Conservation (phyloP, 2,888 invertebrate species). For the Fabriciana adippe region DNA sequence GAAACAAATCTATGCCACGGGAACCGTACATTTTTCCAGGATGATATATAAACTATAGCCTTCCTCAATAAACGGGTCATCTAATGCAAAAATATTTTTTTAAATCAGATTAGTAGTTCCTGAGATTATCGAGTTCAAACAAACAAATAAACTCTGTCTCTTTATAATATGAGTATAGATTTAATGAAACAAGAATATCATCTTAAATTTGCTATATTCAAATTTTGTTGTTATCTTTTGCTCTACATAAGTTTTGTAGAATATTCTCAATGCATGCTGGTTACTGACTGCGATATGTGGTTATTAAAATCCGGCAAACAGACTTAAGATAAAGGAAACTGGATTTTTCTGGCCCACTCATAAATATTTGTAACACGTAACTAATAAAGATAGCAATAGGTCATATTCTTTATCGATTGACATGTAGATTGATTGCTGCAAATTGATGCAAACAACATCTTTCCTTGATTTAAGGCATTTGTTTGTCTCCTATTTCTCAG, state of each 20-base stretch:
- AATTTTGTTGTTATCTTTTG: too few relatives aligned
- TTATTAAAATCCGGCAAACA: conserved; percentile 23
- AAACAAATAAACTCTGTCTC: too few relatives aligned
- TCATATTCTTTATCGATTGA: conserved; percentile 15
- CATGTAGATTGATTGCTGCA: not conserved
- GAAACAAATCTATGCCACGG: too few relatives aligned
- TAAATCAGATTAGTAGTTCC: too few relatives aligned
- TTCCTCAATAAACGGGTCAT: too few relatives aligned
- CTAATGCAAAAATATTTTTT: too few relatives aligned
- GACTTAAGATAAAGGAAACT: conserved; percentile 37
- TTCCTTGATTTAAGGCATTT: conserved; percentile 4
- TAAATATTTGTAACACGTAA: conserved; percentile 23
- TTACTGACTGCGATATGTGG: not conserved
- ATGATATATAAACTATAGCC: too few relatives aligned
- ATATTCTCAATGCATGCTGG: not conserved
- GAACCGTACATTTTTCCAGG: too few relatives aligned
- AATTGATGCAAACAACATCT: conserved; percentile 4
- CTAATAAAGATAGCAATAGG: conserved; percentile 25
- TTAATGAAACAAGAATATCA: too few relatives aligned
- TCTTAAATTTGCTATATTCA: too few relatives aligned
- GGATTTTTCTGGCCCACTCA: conserved; percentile 27
- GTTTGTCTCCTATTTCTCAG: not conserved
- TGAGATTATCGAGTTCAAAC: too few relatives aligned
- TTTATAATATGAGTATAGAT: too few relatives aligned
- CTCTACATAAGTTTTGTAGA: not conserved